These are phyloP conservation scores for Decapterus maruadsi DNA, from an alignment of 2,797 vertebrate species.

Conservation along the genomic window DNA sequence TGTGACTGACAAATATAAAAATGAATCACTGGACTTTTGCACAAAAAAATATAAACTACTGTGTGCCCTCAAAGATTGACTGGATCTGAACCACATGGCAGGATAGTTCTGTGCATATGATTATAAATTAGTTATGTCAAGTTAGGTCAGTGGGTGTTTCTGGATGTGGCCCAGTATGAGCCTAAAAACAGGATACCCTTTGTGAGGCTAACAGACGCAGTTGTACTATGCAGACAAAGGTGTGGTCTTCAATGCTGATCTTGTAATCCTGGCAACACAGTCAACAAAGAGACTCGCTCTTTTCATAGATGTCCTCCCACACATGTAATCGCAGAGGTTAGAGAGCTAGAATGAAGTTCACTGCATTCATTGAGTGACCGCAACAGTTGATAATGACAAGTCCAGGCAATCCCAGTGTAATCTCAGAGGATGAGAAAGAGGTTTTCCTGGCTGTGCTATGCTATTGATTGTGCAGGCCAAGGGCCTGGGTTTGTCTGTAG, in stretches of 20 bases:
- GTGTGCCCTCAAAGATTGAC: neutral
- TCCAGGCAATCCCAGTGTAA: conserved; percentile 61
- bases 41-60: neutral
- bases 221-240: conserved; percentile 78
- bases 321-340: conserved; percentile 45
- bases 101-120: neutral
- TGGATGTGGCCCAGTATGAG: conserved; percentile 48
- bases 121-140: neutral
- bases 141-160: conserved; percentile 56
- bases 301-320: conserved; percentile 68
- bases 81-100: neutral
- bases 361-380: conserved; percentile 52
- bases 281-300: conserved; percentile 73
- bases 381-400: conserved; percentile 65
- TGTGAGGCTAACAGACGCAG: conserved; percentile 61
- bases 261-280: conserved; percentile 75
- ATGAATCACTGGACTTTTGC: neutral
- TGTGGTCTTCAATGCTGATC: conserved; percentile 72
- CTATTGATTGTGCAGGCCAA: conserved; percentile 43
- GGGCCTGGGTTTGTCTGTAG: conserved; percentile 21
- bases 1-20: neutral
- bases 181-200: conserved; percentile 70
- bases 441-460: conserved; percentile 48
- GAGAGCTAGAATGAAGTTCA: conserved; percentile 34
- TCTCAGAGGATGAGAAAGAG: conserved; percentile 49